Evolutionary conservation across 2,113 vertebrate genomes (phyloP).

Genomic region (Cebus imitator): DNA sequence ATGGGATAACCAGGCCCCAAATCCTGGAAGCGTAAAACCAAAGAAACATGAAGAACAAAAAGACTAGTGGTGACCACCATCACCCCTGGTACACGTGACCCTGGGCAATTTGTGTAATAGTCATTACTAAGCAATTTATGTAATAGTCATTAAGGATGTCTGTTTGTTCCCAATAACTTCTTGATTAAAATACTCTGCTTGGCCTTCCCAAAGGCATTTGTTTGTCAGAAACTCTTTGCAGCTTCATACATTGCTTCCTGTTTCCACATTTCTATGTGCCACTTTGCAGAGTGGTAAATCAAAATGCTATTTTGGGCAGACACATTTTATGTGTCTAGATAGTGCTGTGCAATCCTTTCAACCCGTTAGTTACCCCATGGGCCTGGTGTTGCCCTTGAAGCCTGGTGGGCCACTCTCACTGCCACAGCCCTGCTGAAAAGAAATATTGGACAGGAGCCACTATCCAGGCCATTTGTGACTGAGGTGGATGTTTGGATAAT

Average conservation of each 20-base stretch:
- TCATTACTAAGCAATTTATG: background rate
- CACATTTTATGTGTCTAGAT: background rate
- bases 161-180: background rate
- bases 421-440: background rate
- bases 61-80: background rate
- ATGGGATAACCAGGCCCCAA: background rate
- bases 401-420: background rate
- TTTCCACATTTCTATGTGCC: background rate
- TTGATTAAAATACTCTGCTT: background rate
- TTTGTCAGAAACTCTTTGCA: background rate
- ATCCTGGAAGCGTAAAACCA: background rate
- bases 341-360: background rate
- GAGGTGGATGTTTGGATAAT: background rate
- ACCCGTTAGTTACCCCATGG: background rate
- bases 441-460: background rate
- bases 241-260: background rate
- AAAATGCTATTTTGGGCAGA: background rate
- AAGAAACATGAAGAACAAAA: background rate
- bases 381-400: background rate
- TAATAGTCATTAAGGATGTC: background rate
- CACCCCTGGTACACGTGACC: accelerated
- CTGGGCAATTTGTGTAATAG: background rate
- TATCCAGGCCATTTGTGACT: background rate
- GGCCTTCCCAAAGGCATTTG: background rate
- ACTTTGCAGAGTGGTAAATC: background rate